Base-by-base conservation (phyloP, 2,113 vertebrate genomes). In the Oxygymnocypris stewartii region DNA sequence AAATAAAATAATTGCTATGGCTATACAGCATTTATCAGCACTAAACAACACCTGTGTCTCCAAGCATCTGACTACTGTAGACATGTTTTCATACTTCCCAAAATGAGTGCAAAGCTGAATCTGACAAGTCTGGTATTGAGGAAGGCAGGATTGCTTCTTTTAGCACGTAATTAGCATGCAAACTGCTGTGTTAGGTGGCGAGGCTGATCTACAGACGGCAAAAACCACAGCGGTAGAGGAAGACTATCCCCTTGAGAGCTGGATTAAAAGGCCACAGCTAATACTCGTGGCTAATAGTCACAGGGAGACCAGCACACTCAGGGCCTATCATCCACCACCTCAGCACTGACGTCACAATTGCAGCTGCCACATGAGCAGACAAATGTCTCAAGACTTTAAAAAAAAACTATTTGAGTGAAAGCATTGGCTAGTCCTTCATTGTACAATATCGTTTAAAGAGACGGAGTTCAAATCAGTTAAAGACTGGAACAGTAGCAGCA, bases 211-310 rank as follows among this genome's bases (percentile, higher is more conserved):
- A 12, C 25, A 82, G 42, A 71, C 0, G 0, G 57, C 2, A 25
- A 44, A 47, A 67, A 28, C 59, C 59, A 31, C 59, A 47, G 79
- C 59, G 1, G 13, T 31, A 4, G 42, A 11, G 63, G 25, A 49
- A 35, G 18, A 51, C 47, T 20, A 31, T 31, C 77, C 47, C 28
- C 16, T 51, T 37, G 67, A 80, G 65, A 54, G 74, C 44, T 54
- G 31, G 76, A 80, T 54, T 79, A 37, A 71, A 83, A 51, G 65
- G 28, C 28, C 81, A 31, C 9, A 42, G 59, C 80, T 82, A 80
- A 80, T 63, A 69, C 61, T 69, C 6, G 40, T 47, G 63, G 81
- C 65, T 83, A 54, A 83, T 71, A 44, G 44, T 83, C 81, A 83
- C 6, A 11, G 65, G 44, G 65, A 71, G 65, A 8, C 18, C 65